Evolutionary conservation across 2,888 invertebrate genomes (phyloP).

Genomic region (Ophion ellenae): DNA sequence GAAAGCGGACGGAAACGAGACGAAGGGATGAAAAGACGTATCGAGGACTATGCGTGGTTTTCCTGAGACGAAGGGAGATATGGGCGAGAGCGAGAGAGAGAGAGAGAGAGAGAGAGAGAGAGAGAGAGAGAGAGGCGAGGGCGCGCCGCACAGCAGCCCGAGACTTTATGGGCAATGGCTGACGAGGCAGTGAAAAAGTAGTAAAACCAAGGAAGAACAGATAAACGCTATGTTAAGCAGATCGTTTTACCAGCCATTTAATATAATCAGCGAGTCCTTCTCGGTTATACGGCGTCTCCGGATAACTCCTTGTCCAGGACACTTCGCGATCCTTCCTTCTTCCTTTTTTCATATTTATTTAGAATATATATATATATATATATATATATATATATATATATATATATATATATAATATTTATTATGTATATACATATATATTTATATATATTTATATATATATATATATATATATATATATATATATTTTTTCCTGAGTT

Average conservation of each 20-base stretch:
- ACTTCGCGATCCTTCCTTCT: conserved; percentile 53
- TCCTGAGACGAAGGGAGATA: conserved; percentile 38
- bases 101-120: conserved; percentile 34
- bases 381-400: too few species aligned
- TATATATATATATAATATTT: too few species aligned
- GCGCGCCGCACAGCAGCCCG: conserved; percentile 57
- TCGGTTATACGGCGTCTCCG: conserved; percentile 51
- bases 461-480: too few species aligned
- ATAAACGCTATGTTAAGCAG: conserved; percentile 84
- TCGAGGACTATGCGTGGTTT: conserved; percentile 32
- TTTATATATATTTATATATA: too few species aligned
- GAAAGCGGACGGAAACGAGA: neutral
- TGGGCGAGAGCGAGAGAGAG: conserved; percentile 40
- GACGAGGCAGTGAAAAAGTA: conserved; percentile 84
- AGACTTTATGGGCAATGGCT: conserved; percentile 83
- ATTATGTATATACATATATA: too few species aligned
- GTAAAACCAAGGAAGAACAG: conserved; percentile 82
- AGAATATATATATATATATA: neutral
- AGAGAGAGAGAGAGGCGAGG: conserved; percentile 50
- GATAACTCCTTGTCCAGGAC: conserved; percentile 48
- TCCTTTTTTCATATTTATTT: conserved; percentile 54
- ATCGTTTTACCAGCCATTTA: conserved; percentile 83
- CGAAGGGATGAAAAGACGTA: conserved; percentile 1
- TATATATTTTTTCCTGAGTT: too few species aligned
- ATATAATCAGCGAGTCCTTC: conserved; percentile 81